Conservation (phyloP, 2,797 vertebrate genomes). For the Manis crassicaudata region DNA sequence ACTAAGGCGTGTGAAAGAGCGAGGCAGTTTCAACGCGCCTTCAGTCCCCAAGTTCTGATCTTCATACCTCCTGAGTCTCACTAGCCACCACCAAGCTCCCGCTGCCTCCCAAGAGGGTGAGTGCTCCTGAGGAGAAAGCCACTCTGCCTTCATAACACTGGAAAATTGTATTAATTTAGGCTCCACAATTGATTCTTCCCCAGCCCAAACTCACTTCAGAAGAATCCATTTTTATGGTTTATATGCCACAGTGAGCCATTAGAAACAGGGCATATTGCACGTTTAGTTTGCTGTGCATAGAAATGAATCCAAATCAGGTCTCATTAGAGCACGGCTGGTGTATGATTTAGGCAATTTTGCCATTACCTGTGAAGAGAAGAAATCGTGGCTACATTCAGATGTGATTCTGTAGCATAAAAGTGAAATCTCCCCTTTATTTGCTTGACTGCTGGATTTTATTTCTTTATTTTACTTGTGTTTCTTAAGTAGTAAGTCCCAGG, state of each 20-base stretch:
- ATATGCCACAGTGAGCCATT: neutral
- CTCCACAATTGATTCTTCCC: neutral
- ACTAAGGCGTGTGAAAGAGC: neutral
- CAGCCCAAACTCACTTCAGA: slow-evolving; percentile 27
- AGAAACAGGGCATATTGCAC: slow-evolving; percentile 48
- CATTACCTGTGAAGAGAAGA: slow-evolving; percentile 69
- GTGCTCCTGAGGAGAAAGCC: neutral
- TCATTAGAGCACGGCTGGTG: slow-evolving; percentile 51
- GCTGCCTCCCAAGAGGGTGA: neutral
- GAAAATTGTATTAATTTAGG: slow-evolving; percentile 21
- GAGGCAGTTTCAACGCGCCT: neutral
- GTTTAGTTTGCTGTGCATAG: slow-evolving; percentile 65
- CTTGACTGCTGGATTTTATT: slow-evolving; percentile 27
- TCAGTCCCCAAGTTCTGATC: neutral
- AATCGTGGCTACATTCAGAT: slow-evolving; percentile 64
- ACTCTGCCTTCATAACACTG: neutral
- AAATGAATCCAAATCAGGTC: slow-evolving; percentile 67
- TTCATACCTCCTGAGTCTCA: neutral
- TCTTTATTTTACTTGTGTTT: slow-evolving; percentile 43
- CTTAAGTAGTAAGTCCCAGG: neutral
- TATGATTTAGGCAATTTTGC: slow-evolving; percentile 71
- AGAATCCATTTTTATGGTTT: slow-evolving; percentile 13
- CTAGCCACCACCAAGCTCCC: neutral
- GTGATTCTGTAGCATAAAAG: slow-evolving; percentile 51
- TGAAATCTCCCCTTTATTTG: slow-evolving; percentile 34